These are phyloP conservation scores for Cyprinodon diabolis DNA, from an alignment of 2,797 vertebrate genomes.

Conservation along the genomic window DNA sequence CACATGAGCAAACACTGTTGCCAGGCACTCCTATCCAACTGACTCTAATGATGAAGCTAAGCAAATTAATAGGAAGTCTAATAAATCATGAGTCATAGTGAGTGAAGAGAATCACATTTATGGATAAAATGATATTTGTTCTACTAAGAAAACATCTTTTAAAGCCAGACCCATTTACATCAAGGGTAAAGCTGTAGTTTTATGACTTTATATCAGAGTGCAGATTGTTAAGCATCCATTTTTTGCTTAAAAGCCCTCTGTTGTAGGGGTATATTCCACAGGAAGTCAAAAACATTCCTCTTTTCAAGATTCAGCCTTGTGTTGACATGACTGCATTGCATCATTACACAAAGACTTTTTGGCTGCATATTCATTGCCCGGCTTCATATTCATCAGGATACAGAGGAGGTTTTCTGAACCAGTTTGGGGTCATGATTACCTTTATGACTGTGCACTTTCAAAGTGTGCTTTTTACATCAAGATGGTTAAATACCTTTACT, in stretches of 20 bases:
- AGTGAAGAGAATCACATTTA: background rate
- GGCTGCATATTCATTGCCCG: background rate
- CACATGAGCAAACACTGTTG: conserved; percentile 16
- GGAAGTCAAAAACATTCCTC: background rate
- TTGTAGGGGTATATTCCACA: background rate
- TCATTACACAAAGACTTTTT: background rate
- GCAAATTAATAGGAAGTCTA: conserved; percentile 19
- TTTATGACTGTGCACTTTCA: background rate
- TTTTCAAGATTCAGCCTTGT: background rate
- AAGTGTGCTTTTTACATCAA: background rate
- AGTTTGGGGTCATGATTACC: background rate
- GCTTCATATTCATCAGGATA: background rate
- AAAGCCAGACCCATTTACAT: background rate
- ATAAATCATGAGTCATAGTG: conserved; percentile 35
- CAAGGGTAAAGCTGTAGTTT: background rate
- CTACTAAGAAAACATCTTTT: background rate
- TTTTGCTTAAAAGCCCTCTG: background rate
- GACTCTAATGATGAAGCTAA: conserved; percentile 5
- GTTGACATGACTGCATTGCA: background rate
- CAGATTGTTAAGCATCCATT: background rate
- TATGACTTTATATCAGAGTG: background rate
- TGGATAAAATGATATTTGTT: too few species aligned
- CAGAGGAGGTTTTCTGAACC: background rate
- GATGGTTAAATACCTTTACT: fast-evolving
- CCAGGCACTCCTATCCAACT: conserved; percentile 38